Conservation (phyloP, 2,113 vertebrate genomes). For the Psittacus erithacus region DNA sequence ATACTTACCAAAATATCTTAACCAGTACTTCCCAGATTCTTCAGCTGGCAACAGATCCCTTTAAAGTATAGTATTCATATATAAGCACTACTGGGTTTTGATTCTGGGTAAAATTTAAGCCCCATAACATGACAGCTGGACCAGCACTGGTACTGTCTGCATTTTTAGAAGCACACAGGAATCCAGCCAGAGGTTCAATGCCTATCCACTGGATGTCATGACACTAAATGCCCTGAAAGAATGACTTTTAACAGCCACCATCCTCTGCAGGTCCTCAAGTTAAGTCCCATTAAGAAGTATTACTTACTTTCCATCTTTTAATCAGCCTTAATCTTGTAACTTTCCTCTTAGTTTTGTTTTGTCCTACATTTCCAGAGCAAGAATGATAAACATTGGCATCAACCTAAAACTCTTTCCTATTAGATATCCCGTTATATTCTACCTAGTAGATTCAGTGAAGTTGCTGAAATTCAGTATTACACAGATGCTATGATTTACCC, state of each 20-base stretch:
- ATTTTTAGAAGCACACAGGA: neutral
- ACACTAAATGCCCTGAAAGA: neutral
- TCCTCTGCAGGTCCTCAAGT: accelerated
- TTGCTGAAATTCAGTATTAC: neutral
- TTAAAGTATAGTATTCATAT: neutral
- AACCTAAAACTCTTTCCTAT: neutral
- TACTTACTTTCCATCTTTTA: neutral
- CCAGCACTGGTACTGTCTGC: neutral
- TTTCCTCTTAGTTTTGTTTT: neutral
- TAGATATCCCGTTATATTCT: neutral
- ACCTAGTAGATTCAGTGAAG: neutral
- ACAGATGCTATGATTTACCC: neutral
- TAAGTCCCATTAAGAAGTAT: neutral
- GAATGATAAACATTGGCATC: neutral
- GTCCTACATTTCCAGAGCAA: neutral
- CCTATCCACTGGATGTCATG: neutral
- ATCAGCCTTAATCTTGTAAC: neutral
- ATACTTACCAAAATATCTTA: neutral
- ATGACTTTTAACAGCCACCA: accelerated
- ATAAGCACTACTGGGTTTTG: neutral
- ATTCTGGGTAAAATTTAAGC: neutral
- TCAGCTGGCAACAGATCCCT: neutral
- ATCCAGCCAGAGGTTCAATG: neutral
- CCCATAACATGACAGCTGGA: neutral
- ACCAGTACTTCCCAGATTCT: neutral